Percentiles rank a stretch among this genome's conserved stretches.
Conservation (phyloP, 1,140 invertebrate genomes). For the Microplitis mediator region DNA sequence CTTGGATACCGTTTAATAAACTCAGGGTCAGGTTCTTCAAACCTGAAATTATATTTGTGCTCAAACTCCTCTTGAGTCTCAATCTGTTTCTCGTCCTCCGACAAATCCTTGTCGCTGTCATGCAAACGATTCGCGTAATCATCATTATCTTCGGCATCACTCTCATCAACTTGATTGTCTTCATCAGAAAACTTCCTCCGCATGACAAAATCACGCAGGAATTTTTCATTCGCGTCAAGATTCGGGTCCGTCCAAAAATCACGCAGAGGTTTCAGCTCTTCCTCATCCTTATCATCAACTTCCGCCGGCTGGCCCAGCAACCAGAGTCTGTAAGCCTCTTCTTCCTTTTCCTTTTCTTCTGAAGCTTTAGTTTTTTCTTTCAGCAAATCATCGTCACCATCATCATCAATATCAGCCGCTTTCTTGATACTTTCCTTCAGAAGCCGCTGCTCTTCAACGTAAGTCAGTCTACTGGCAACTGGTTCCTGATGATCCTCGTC, state of each 20-base stretch:
- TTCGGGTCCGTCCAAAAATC: constrained; percentile 85
- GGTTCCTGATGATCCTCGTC: constrained; percentile 40
- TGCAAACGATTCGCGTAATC: constrained; percentile 75
- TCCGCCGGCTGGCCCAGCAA: constrained; percentile 76
- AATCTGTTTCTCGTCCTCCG: constrained; percentile 81
- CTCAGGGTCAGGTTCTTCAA: constrained; percentile 93
- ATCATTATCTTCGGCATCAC: constrained; percentile 62
- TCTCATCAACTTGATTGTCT: constrained; percentile 67
- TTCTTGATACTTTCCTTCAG: constrained; percentile 73
- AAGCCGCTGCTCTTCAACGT: constrained; percentile 73
- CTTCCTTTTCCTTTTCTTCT: constrained; percentile 66
- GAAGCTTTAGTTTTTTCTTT: constrained; percentile 68
- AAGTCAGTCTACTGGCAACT: constrained; percentile 55
- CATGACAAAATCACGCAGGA: constrained; percentile 90
- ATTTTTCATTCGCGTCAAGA: constrained; percentile 83
- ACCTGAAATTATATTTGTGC: constrained; percentile 94
- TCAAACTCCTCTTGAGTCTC: constrained; percentile 90
- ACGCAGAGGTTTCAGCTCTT: constrained; percentile 76
- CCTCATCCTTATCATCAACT: constrained; percentile 68
- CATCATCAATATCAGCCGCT: constrained; percentile 62
- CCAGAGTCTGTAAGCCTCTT: constrained; percentile 80
- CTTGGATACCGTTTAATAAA: constrained; percentile 89
- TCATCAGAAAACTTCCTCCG: constrained; percentile 79
- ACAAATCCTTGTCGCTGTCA: constrained; percentile 72
- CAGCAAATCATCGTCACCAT: constrained; percentile 65